Percentiles rank a stretch among this genome's conserved stretches.
These are phyloP conservation scores for Danionella dracula DNA, from an alignment of 2,797 vertebrate genomes.

Conservation along the genomic window DNA sequence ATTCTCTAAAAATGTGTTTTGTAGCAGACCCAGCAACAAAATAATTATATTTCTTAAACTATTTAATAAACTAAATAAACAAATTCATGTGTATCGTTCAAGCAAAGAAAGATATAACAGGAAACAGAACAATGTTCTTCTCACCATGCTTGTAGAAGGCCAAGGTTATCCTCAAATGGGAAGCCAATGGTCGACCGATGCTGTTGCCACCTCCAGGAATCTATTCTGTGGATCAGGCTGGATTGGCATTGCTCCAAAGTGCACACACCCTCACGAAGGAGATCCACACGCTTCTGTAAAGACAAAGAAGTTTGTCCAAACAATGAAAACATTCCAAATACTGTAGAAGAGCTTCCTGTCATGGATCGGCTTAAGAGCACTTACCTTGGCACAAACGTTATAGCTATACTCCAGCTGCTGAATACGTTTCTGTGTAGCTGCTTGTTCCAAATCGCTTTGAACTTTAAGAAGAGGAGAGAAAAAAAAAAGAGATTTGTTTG, in stretches of 20 bases:
- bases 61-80: no score
- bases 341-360: neutral
- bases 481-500: no score
- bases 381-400: constrained; percentile 55
- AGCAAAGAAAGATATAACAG: neutral
- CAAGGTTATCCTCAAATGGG: constrained; percentile 78
- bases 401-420: constrained; percentile 58
- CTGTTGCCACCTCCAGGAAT: constrained; percentile 85
- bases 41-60: no score
- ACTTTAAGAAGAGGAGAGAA: constrained; percentile 45
- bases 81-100: no score
- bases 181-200: constrained; percentile 82
- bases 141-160: constrained; percentile 78
- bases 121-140: neutral
- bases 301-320: no score
- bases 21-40: no score
- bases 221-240: constrained; percentile 74
- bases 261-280: constrained; percentile 69
- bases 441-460: constrained; percentile 50
- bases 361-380: neutral
- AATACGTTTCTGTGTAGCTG: constrained; percentile 56
- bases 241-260: constrained; percentile 74
- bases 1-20: no score
- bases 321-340: constrained; percentile 17
- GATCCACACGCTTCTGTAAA: constrained; percentile 66